Percentiles rank a stretch among this genome's conserved stretches.
Evolutionary conservation across 1,140 invertebrate species (phyloP).

Genomic region (Calephelis virginiensis): DNA sequence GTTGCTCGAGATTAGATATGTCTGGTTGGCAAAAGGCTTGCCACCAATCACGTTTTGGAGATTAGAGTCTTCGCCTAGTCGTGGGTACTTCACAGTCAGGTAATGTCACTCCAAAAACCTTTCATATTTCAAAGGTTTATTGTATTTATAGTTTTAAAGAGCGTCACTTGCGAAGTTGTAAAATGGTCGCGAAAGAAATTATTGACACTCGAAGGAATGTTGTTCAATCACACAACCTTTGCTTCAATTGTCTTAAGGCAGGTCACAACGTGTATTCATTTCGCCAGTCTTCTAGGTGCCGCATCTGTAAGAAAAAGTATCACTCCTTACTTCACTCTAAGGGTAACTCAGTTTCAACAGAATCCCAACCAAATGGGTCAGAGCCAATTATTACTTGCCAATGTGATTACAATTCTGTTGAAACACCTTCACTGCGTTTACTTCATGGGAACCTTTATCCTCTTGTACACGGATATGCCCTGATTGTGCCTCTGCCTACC

Average conservation of each 20-base stretch:
- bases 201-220: slow-evolving; percentile 20
- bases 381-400: background rate
- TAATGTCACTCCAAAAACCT: background rate
- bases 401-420: too few species aligned
- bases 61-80: too few species aligned
- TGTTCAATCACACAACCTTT: slow-evolving; percentile 24
- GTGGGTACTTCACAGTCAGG: background rate
- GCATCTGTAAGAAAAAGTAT: slow-evolving; percentile 24
- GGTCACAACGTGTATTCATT: slow-evolving; percentile 23
- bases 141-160: slow-evolving; percentile 21
- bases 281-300: slow-evolving; percentile 22
- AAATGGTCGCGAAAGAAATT: slow-evolving; percentile 21
- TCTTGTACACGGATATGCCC: too few species aligned
- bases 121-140: background rate
- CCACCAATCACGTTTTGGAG: too few species aligned
- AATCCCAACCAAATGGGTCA: background rate
- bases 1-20: too few species aligned
- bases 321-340: slow-evolving; percentile 23
- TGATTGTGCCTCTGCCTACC: too few species aligned
- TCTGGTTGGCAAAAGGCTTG: too few species aligned
- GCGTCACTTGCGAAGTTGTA: slow-evolving; percentile 25
- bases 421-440: too few species aligned
- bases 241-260: slow-evolving; percentile 27
- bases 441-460: too few species aligned
- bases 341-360: background rate